Percentiles rank a stretch among this genome's conserved stretches.
Conservation (phyloP, 2,797 vertebrate genomes). For the Chaenodraco wilsoni region DNA sequence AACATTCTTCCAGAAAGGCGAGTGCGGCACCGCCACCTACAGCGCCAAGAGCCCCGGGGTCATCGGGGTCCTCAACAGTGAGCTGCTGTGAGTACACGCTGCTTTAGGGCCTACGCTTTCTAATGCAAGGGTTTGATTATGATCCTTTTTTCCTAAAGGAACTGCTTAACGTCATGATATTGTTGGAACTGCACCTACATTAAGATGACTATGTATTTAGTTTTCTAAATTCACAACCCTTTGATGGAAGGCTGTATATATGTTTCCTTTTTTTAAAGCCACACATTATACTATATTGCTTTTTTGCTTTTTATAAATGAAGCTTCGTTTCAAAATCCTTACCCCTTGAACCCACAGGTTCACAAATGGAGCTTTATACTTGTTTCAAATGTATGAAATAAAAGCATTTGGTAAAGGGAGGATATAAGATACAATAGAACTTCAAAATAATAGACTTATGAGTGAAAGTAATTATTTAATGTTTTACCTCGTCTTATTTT, state of each 20-base stretch:
- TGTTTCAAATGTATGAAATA: not conserved
- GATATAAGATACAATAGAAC: not conserved
- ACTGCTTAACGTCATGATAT: not conserved
- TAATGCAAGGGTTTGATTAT: not conserved
- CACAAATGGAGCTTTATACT: not conserved
- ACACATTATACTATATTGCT: not conserved
- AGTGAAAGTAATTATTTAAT: not conserved
- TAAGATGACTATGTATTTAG: not conserved
- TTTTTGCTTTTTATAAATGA: too few relatives aligned
- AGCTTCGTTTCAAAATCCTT: too few relatives aligned
- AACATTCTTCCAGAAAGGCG: constrained; percentile 82
- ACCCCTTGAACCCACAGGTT: not conserved
- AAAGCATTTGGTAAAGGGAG: not conserved
- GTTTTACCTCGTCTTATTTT: constrained; percentile 11
- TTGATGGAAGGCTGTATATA: not conserved
- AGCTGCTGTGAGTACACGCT: constrained; percentile 83
- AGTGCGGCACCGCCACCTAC: constrained; percentile 87
- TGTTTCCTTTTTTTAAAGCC: not conserved
- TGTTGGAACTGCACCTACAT: too few relatives aligned
- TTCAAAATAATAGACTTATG: not conserved
- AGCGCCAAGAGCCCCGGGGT: constrained; percentile 79
- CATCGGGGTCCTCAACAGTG: constrained; percentile 84
- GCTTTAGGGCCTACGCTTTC: not conserved
- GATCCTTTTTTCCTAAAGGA: not conserved
- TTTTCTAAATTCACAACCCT: not conserved